phyloP scores from a whole-genome alignment of 2,797 vertebrate species.

The Huso huso region DNA sequence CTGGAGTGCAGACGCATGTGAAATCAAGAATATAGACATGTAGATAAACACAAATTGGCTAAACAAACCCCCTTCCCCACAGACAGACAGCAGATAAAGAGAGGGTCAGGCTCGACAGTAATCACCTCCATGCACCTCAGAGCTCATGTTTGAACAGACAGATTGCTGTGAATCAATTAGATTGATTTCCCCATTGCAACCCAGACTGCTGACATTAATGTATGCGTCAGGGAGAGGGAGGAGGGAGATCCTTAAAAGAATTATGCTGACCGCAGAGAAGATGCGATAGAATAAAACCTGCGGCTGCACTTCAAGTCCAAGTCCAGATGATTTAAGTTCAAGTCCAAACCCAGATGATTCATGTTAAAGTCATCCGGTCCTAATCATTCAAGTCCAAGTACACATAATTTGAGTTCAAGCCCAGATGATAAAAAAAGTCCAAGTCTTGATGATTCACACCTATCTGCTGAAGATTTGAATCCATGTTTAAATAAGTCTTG shows the following conservation, averaged over 20 bases:
- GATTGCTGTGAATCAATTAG: conserved; percentile 31
- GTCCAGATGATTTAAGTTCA: too few relatives aligned
- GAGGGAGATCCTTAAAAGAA: conserved; percentile 32
- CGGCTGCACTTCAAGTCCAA: conserved; percentile 8
- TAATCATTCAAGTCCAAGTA: too few relatives aligned
- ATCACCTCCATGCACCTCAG: background rate
- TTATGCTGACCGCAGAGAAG: conserved; percentile 26
- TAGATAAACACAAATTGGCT: conserved; percentile 12
- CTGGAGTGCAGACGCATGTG: background rate
- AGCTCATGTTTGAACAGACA: conserved; percentile 34
- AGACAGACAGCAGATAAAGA: conserved; percentile 22
- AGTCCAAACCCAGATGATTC: too few relatives aligned
- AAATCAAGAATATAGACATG: conserved; percentile 16
- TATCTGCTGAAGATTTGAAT: too few relatives aligned
- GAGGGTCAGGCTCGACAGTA: conserved; percentile 18
- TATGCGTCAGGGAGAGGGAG: conserved; percentile 17
- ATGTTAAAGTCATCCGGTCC: too few relatives aligned
- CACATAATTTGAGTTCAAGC: too few relatives aligned
- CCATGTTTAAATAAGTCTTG: too few relatives aligned
- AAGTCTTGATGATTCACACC: too few relatives aligned
- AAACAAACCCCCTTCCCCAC: conserved; percentile 6
- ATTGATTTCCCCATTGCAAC: conserved; percentile 20
- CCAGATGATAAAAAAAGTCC: too few relatives aligned
- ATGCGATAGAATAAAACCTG: conserved; percentile 25
- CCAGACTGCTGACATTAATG: conserved; percentile 32